Conservation (phyloP, 2,113 vertebrate genomes). For the Cyphomyrus plagiostoma region DNA sequence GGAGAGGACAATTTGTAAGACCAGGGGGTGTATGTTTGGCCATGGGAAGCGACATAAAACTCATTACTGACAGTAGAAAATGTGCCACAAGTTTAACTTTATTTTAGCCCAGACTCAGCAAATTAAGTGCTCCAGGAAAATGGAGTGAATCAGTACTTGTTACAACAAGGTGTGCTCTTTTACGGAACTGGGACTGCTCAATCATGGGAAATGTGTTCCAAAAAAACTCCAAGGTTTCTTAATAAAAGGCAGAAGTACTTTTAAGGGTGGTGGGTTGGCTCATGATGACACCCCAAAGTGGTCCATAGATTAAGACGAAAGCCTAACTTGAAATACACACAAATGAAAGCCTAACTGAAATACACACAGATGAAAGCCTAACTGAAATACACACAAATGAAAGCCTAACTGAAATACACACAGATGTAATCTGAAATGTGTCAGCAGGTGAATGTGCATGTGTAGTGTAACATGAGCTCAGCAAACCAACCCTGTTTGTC, state of each 20-base stretch:
- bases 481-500: neutral
- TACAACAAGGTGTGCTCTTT: neutral
- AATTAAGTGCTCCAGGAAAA: neutral
- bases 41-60: neutral
- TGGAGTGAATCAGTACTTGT: neutral
- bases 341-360: too few relatives aligned
- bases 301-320: neutral
- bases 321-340: neutral
- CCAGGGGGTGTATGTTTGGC: neutral
- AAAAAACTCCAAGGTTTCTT: neutral
- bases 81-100: neutral
- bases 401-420: neutral
- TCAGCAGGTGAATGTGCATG: neutral
- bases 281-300: neutral
- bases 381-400: neutral
- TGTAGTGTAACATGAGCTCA: neutral
- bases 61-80: neutral
- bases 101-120: neutral
- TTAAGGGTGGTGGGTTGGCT: neutral
- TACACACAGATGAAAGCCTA: neutral
- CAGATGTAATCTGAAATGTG: neutral
- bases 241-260: neutral
- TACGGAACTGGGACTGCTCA: neutral
- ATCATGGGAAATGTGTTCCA: neutral
- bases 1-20: neutral